Base-by-base conservation (phyloP, 2,113 vertebrate genomes). In the Euleptes europaea region DNA sequence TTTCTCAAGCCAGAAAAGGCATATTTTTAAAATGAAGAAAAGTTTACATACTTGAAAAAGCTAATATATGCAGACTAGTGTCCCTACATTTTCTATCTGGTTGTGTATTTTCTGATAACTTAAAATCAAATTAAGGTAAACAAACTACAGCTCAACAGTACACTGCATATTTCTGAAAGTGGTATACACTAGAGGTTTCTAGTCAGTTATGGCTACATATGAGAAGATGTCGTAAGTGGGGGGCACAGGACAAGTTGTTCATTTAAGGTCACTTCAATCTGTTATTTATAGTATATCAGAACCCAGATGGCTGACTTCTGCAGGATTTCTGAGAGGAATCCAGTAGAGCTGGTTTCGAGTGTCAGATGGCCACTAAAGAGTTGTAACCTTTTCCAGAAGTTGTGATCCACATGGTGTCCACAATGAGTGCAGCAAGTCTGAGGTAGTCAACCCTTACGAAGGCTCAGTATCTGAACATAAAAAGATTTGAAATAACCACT, bases 191-290 rank as follows among this genome's bases (percentile, higher is more conserved):
- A 77, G 92, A 95, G 95, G 95, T 96, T 95, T 95, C 92, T 95
- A 93, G 91, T 70, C 94, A 93, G 95, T 96, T 96, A 96, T 93
- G 94, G 95, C 90, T 96, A 96, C 92, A 95, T 91, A 81, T 90
- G 90, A 91, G 91, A 92, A 86, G 95, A 94, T 96, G 95, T 93
- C 95, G 93, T 90, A 95, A 95, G 94, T 96, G 94, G 93, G 51
- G 95, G 96, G 94, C 95, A 96, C 76, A 88, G 91, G 94, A 96
- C 89, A 94, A 83, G 89, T 96, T 94, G 91, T 91, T 95, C 96
- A 95, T 96, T 85, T 99, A 99, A 99, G 98, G 98, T 98, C 98
- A 99, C 98, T 98, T 99, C 96, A 96, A 96, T 97, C 97, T 96
- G 93, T 97, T 93, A 91, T 96, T 94, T 94, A 95, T 96, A 97